Conservation (phyloP, 1,140 invertebrate species). For the Monochamus saltuarius region DNA sequence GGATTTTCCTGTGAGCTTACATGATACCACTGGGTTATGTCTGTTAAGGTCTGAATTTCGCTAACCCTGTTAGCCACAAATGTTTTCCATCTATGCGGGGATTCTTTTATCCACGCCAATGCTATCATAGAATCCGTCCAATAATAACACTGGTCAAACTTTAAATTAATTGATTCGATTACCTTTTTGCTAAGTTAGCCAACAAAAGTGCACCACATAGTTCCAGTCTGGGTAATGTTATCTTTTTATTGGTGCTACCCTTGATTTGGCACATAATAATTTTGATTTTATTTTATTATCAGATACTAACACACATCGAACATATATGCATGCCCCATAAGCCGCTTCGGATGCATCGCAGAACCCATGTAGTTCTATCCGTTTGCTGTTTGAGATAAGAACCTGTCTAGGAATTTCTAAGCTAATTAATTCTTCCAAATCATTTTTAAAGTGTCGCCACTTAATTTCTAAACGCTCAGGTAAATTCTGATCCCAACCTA, state of each 20-base stretch:
- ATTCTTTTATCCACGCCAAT: constrained; percentile 48
- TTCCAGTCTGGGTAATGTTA: constrained; percentile 35
- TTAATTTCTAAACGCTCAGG: constrained; percentile 23
- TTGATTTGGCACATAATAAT: constrained; percentile 33
- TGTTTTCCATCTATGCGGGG: constrained; percentile 40
- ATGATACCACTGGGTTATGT: constrained; percentile 37
- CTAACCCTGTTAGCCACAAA: constrained; percentile 51
- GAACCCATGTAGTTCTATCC: constrained; percentile 43
- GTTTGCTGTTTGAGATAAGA: not conserved
- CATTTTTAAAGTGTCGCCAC: constrained; percentile 32
- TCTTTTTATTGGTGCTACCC: constrained; percentile 34
- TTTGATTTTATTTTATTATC: constrained; percentile 12
- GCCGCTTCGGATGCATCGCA: constrained; percentile 42
- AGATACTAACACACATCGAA: constrained; percentile 27
- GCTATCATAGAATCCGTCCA: constrained; percentile 53
- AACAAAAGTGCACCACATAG: constrained; percentile 43
- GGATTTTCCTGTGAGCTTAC: constrained; percentile 42
- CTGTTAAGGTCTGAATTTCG: constrained; percentile 40
- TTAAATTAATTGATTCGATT: constrained; percentile 29
- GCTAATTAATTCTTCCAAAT: constrained; percentile 32
- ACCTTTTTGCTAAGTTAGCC: constrained; percentile 33
- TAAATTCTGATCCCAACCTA: constrained; percentile 36
- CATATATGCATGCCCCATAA: constrained; percentile 40
- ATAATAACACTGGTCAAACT: constrained; percentile 37
- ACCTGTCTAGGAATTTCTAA: constrained; percentile 38